These are phyloP conservation scores for Nephrotoma guestfalica DNA, from an alignment of 2,888 invertebrate genomes.

Conservation along the genomic window DNA sequence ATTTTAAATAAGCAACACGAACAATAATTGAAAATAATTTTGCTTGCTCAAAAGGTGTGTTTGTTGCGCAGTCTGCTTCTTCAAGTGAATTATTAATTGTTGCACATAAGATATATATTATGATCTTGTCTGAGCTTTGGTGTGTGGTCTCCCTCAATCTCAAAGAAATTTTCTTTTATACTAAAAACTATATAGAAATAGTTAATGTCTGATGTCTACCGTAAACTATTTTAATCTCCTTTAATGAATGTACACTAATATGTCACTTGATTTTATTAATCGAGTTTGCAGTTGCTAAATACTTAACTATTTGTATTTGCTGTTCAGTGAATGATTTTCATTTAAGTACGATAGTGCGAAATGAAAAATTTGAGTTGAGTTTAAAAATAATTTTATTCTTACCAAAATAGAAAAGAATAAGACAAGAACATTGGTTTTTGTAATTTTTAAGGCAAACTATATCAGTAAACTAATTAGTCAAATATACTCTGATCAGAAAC, in stretches of 20 bases:
- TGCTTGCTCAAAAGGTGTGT: not conserved
- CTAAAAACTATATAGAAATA: not conserved
- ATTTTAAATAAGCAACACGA: not conserved
- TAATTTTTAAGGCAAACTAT: too few species aligned
- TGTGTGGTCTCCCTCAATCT: not conserved
- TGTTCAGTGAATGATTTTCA: too few species aligned
- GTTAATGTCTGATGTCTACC: not conserved
- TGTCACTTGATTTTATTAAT: not conserved
- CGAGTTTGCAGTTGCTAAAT: not conserved
- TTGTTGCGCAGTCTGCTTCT: not conserved
- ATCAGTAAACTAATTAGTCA: too few species aligned
- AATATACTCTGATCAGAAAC: too few species aligned
- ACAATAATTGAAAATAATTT: not conserved
- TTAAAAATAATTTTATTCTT: too few species aligned
- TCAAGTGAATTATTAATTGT: not conserved
- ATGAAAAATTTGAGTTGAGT: too few species aligned
- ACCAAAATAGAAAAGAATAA: too few species aligned
- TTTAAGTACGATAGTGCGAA: too few species aligned
- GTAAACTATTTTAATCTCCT: not conserved
- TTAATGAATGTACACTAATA: not conserved
- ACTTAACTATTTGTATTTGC: not conserved
- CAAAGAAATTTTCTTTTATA: not conserved
- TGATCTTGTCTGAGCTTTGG: too few species aligned
- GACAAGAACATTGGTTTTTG: too few species aligned
- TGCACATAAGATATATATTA: not conserved